These are phyloP conservation scores for Eptesicus fuscus DNA, from an alignment of 2,113 vertebrate genomes.

Conservation along the genomic window DNA sequence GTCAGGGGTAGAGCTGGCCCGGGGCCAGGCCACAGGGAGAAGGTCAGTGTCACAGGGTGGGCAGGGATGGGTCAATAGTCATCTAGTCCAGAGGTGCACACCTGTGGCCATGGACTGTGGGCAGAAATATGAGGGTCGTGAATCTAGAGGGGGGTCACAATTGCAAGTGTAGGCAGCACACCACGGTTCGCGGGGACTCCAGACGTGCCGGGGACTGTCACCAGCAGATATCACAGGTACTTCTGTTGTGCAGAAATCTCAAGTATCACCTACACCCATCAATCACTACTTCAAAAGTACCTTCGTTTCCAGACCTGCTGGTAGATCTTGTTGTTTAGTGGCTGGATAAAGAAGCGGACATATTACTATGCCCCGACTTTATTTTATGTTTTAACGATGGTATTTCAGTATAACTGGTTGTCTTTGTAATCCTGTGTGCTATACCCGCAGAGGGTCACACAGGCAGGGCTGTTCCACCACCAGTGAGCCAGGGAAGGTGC, in stretches of 20 bases:
- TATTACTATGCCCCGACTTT: not conserved
- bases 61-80: not conserved
- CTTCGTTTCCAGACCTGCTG: not conserved
- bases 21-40: too few species aligned
- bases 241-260: not conserved
- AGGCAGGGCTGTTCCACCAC: rapidly evolving
- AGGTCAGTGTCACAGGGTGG: not conserved
- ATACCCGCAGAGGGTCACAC: not conserved
- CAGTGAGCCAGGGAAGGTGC: not conserved
- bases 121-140: not conserved
- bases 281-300: not conserved
- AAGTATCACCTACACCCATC: not conserved
- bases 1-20: not conserved
- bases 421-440: not conserved
- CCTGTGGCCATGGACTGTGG: not conserved
- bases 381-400: not conserved
- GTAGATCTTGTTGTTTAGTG: not conserved
- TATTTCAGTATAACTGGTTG: not conserved
- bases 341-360: not conserved
- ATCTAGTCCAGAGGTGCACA: not conserved
- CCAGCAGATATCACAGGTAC: not conserved
- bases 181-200: not conserved
- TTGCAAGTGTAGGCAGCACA: not conserved
- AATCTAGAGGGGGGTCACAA: not conserved
- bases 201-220: not conserved